phyloP scores from a whole-genome alignment of 2,797 vertebrate species.

The Spinus pinus region DNA sequence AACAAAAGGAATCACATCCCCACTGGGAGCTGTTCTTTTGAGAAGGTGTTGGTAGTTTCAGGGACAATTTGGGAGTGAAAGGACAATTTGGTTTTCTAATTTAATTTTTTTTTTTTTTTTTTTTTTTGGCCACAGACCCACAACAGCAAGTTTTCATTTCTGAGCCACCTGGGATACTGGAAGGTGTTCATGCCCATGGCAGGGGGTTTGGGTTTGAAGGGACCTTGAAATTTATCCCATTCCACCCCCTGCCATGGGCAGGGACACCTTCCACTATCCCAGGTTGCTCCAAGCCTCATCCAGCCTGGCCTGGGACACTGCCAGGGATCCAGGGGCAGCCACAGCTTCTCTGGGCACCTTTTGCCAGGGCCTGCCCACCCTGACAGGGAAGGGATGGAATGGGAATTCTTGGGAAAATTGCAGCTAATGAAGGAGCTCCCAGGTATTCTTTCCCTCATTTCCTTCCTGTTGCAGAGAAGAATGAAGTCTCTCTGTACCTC shows the following conservation, averaged over 20 bases:
- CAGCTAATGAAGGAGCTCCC: neutral
- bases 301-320: rapidly evolving
- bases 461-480: neutral
- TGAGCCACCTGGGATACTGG: neutral
- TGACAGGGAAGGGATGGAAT: neutral
- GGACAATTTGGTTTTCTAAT: neutral
- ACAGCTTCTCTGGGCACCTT: neutral
- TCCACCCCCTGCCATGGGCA: neutral
- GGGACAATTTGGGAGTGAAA: neutral
- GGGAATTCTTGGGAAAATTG: neutral
- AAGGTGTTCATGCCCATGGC: neutral
- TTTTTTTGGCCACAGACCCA: neutral
- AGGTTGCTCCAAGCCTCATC: neutral
- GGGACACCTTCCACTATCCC: neutral
- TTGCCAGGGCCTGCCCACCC: neutral
- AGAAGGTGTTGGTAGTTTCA: neutral
- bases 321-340: neutral
- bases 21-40: neutral
- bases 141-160: neutral
- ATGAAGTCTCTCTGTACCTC: neutral
- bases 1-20: neutral
- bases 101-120: neutral
- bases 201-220: neutral
- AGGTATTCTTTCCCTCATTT: neutral
- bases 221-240: neutral